A percentile compares a stretch with the other conserved stretches of the same genome.
Conservation (phyloP, 30 jellyfish, hydroid and myxozoan species). For the Chrysaora quinquecirrha region DNA sequence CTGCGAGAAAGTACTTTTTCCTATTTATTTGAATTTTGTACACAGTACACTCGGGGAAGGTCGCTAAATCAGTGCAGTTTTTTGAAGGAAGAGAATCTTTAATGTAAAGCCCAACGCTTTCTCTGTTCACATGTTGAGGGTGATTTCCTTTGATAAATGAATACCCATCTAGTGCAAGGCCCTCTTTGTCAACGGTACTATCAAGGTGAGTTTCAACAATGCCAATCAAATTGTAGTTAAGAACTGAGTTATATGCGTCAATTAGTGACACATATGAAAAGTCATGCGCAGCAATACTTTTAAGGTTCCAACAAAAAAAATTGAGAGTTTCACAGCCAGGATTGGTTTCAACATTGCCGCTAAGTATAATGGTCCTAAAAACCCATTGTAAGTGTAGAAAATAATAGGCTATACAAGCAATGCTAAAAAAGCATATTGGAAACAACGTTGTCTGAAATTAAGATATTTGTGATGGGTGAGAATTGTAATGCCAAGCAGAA, state of each 20-base stretch:
- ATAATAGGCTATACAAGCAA: background rate
- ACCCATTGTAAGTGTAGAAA: constrained; percentile 15
- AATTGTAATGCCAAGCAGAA: background rate
- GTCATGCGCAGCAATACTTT: no score
- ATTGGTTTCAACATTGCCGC: constrained; percentile 29
- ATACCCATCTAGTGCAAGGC: constrained; percentile 54
- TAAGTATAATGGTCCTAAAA: constrained; percentile 5
- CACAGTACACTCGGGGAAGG: constrained; percentile 55
- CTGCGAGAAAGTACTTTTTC: constrained; percentile 39
- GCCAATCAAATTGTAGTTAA: constrained; percentile 52
- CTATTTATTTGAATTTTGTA: constrained; percentile 19
- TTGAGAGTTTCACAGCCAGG: constrained; percentile 27
- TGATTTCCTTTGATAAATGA: constrained; percentile 20
- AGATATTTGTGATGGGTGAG: background rate
- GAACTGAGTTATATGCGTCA: constrained; percentile 54
- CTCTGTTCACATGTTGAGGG: constrained; percentile 32
- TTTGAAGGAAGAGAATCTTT: constrained; percentile 53
- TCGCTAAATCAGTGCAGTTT: constrained; percentile 46
- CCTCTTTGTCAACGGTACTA: constrained; percentile 35
- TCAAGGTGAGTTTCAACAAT: constrained; percentile 59
- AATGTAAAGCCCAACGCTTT: constrained; percentile 58
- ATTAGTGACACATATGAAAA: constrained; percentile 10
- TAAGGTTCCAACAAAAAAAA: constrained; percentile 33
- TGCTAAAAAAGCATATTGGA: constrained; percentile 1
- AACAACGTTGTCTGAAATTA: background rate